phyloP scores from a whole-genome alignment of 2,797 vertebrate species.

The Peromyscus eremicus region DNA sequence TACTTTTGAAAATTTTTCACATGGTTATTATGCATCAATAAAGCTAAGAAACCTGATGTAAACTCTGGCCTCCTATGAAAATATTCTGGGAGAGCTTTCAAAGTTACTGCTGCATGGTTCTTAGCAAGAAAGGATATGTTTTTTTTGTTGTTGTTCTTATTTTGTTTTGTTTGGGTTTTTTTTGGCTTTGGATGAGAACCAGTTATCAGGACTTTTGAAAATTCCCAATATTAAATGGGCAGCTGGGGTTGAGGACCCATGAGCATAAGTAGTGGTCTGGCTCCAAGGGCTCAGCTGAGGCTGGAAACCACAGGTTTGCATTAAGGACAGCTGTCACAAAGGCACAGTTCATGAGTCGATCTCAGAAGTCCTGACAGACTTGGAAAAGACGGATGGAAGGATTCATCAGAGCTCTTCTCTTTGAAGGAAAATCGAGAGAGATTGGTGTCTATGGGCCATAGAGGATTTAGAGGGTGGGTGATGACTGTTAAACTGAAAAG shows the following conservation, averaged over 20 bases:
- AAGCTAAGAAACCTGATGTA: neutral
- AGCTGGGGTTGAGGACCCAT: neutral
- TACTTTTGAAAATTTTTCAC: neutral
- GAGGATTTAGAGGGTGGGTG: neutral
- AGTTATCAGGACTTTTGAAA: neutral
- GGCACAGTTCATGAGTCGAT: too few relatives aligned
- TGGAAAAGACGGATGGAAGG: neutral
- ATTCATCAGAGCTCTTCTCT: neutral
- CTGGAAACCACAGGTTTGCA: neutral
- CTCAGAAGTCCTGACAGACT: neutral
- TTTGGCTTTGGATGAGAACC: neutral
- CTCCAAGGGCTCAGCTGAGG: neutral
- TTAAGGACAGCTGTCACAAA: neutral
- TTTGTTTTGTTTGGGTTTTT: too few relatives aligned
- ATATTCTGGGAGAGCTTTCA: neutral
- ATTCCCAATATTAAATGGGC: neutral
- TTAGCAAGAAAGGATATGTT: neutral
- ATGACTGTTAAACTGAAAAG: neutral
- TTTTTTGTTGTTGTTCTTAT: neutral
- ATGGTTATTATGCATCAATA: neutral
- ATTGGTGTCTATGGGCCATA: neutral
- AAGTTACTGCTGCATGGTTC: neutral
- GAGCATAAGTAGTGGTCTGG: neutral
- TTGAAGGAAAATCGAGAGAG: neutral
- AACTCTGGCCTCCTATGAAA: neutral